phyloP scores from a whole-genome alignment of 1,140 invertebrate genomes.

The Choristoneura fumiferana region DNA sequence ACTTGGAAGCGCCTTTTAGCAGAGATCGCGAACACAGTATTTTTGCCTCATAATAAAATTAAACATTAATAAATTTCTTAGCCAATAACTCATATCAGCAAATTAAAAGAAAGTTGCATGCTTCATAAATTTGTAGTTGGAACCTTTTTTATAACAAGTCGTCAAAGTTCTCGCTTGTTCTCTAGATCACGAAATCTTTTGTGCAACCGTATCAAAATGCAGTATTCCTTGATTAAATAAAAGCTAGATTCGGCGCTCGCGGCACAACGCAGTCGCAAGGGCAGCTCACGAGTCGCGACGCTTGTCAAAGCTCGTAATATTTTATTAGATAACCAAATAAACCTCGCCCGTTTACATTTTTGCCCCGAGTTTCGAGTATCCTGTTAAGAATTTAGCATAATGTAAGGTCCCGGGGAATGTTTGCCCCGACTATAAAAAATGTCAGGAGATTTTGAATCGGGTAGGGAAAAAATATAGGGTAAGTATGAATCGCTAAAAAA shows the following conservation, averaged over 20 bases:
- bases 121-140: too few relatives aligned
- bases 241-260: conserved; percentile 4
- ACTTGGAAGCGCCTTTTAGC: conserved; percentile 3
- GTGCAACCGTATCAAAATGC: too few relatives aligned
- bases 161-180: too few relatives aligned
- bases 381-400: conserved; percentile 21
- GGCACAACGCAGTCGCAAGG: conserved; percentile 42
- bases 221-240: conserved; percentile 4
- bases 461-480: too few relatives aligned
- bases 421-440: not conserved
- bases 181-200: too few relatives aligned
- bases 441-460: not conserved
- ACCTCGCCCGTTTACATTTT: conserved; percentile 55
- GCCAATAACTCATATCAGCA: too few relatives aligned
- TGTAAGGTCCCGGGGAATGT: conserved; percentile 1
- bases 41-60: too few relatives aligned
- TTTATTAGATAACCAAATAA: conserved; percentile 77
- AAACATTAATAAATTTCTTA: too few relatives aligned
- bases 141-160: too few relatives aligned
- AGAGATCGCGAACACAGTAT: too few relatives aligned
- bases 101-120: too few relatives aligned
- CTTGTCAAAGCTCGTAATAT: conserved; percentile 76
- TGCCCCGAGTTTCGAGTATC: conserved; percentile 35
- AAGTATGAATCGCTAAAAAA: too few relatives aligned
- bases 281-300: conserved; percentile 57